Evolutionary conservation across 2,113 vertebrate genomes (phyloP).

Genomic region (Podocnemis expansa): DNA sequence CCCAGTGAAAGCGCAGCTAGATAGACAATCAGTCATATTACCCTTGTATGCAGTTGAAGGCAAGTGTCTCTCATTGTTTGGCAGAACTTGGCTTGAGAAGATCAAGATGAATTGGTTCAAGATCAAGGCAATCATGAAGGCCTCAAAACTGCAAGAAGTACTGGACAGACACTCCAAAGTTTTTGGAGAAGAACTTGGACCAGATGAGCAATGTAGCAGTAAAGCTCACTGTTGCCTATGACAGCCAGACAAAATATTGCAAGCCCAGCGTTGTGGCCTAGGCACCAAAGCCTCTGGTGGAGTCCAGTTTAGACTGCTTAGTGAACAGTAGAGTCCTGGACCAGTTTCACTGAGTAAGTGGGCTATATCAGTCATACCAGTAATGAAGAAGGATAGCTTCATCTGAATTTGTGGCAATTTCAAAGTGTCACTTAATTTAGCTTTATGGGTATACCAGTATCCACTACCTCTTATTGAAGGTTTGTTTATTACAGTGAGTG

Average conservation of each 20-base stretch:
- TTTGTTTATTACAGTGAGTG: not conserved
- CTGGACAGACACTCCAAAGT: not conserved
- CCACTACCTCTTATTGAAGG: too few species aligned
- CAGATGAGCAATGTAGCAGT: not conserved
- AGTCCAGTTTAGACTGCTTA: not conserved
- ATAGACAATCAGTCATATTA: not conserved
- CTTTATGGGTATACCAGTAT: not conserved
- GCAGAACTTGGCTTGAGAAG: not conserved
- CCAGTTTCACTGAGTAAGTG: not conserved
- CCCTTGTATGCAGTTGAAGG: not conserved
- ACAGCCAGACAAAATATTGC: not conserved
- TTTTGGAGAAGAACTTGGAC: not conserved
- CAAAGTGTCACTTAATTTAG: not conserved
- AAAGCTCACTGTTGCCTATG: not conserved
- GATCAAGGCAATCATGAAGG: not conserved
- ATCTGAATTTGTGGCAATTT: not conserved
- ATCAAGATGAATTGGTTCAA: not conserved
- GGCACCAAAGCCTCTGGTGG: not conserved
- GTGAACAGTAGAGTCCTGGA: not conserved
- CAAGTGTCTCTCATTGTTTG: not conserved
- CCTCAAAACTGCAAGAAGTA: not conserved
- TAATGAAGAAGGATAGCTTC: not conserved
- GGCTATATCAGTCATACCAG: not conserved
- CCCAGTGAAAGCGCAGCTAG: not conserved
- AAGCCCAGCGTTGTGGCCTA: not conserved